A percentile compares a stretch with the other conserved stretches of the same genome.
These are phyloP conservation scores for Cynopterus sphinx DNA, from an alignment of 2,797 vertebrate genomes.

Conservation along the genomic window DNA sequence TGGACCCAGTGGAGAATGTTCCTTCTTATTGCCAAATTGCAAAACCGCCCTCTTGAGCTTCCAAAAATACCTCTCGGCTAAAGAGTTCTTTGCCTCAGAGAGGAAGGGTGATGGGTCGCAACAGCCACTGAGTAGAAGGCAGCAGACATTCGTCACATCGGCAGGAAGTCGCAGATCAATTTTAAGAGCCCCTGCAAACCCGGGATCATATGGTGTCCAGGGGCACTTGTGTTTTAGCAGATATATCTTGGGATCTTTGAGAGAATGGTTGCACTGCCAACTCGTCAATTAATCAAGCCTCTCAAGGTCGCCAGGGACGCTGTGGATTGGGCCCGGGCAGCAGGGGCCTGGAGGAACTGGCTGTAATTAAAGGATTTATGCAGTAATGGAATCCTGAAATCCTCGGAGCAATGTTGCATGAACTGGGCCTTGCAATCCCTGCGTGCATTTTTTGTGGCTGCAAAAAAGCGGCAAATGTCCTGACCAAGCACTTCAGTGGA, in stretches of 20 bases:
- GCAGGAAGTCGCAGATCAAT: slow-evolving; percentile 63
- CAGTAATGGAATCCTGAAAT: slow-evolving; percentile 78
- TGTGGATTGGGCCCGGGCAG: slow-evolving; percentile 58
- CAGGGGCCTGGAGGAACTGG: slow-evolving; percentile 58
- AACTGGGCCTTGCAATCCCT: slow-evolving; percentile 69
- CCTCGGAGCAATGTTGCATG: slow-evolving; percentile 73
- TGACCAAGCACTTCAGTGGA: slow-evolving; percentile 66
- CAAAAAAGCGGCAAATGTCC: slow-evolving; percentile 40
- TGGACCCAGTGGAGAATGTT: slow-evolving; percentile 49
- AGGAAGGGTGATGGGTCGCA: slow-evolving; percentile 59
- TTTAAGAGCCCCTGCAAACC: slow-evolving; percentile 47
- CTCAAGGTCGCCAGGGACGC: slow-evolving; percentile 62
- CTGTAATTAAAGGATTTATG: slow-evolving; percentile 80
- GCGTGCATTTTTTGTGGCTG: slow-evolving; percentile 50
- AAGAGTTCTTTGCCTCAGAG: slow-evolving; percentile 65
- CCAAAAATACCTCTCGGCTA: slow-evolving; percentile 67
- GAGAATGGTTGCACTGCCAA: slow-evolving; percentile 58
- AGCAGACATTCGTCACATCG: slow-evolving; percentile 61
- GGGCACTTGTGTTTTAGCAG: slow-evolving; percentile 72
- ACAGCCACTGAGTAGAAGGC: slow-evolving; percentile 68
- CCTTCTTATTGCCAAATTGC: slow-evolving; percentile 65
- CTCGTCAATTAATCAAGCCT: slow-evolving; percentile 73
- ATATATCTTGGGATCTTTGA: slow-evolving; percentile 71
- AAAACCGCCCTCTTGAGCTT: slow-evolving; percentile 67
- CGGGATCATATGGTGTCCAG: slow-evolving; percentile 47